phyloP scores from a whole-genome alignment of 2,113 vertebrate genomes.

The Desmodus rotundus region DNA sequence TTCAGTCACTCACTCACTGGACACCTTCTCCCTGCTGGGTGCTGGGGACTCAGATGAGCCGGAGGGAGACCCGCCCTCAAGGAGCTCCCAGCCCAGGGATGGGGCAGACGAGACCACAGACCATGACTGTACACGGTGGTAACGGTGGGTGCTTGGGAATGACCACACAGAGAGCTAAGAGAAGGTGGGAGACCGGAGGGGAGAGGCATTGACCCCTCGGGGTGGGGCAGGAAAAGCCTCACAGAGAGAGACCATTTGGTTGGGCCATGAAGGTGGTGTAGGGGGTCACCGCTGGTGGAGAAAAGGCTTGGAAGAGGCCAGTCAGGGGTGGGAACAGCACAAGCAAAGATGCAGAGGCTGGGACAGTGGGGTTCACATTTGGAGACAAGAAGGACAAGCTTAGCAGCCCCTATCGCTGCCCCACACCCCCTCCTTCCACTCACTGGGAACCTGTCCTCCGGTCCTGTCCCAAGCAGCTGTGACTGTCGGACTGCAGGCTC shows the following conservation, averaged over 20 bases:
- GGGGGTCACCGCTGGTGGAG: background rate
- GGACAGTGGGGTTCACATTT: background rate
- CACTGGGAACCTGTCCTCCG: background rate
- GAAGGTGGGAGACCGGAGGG: rapidly evolving
- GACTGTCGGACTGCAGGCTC: background rate
- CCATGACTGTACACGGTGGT: rapidly evolving
- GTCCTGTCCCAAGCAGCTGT: background rate
- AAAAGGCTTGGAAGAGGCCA: background rate
- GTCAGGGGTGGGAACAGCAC: background rate
- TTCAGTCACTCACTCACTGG: background rate
- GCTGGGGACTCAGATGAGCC: background rate
- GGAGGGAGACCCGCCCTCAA: rapidly evolving
- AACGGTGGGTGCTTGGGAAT: no score
- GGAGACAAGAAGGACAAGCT: background rate
- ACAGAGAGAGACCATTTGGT: background rate
- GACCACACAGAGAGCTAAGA: background rate
- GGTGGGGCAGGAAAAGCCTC: background rate
- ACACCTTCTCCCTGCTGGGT: background rate
- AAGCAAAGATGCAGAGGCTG: background rate
- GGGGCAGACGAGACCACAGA: background rate
- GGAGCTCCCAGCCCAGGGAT: background rate
- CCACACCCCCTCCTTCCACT: rapidly evolving
- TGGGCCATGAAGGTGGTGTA: background rate
- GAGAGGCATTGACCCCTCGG: background rate
- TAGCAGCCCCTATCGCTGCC: background rate